Conservation (phyloP, 1,140 invertebrate species). For the Eufriesea mexicana region DNA sequence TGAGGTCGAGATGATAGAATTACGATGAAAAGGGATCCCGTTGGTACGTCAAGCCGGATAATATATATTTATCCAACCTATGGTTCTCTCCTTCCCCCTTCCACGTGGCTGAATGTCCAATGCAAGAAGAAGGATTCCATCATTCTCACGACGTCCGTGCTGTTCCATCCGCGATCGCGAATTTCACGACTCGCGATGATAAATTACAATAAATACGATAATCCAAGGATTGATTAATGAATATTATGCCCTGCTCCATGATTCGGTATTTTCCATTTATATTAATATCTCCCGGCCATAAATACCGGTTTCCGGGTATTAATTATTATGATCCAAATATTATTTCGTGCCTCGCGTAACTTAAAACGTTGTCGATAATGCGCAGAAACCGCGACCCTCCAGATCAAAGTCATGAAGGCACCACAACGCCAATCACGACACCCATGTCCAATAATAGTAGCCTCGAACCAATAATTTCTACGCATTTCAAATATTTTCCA, state of each 20-base stretch:
- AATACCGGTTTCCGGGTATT: not conserved
- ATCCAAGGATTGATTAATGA: slow-evolving; percentile 13
- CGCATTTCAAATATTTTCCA: too few relatives aligned
- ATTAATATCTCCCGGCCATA: not conserved
- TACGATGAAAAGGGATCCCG: slow-evolving; percentile 2
- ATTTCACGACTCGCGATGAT: not conserved
- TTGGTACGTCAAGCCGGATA: slow-evolving; percentile 12
- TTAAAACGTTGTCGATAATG: not conserved
- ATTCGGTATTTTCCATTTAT: not conserved
- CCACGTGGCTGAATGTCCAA: not conserved
- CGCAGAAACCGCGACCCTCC: too few relatives aligned
- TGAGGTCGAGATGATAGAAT: slow-evolving; percentile 34
- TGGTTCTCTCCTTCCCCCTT: not conserved
- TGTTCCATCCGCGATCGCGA: not conserved
- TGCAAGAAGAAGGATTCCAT: not conserved
- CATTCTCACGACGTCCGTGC: not conserved
- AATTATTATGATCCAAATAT: not conserved
- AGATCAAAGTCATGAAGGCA: too few relatives aligned
- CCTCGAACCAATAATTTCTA: too few relatives aligned
- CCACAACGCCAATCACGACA: too few relatives aligned
- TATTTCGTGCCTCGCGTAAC: not conserved
- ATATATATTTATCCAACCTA: slow-evolving; percentile 45
- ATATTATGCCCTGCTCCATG: not conserved
- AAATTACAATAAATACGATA: not conserved
- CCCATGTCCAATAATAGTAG: too few relatives aligned